phyloP scores from a whole-genome alignment of 2,113 vertebrate species.

The Chionodraco myersi region DNA sequence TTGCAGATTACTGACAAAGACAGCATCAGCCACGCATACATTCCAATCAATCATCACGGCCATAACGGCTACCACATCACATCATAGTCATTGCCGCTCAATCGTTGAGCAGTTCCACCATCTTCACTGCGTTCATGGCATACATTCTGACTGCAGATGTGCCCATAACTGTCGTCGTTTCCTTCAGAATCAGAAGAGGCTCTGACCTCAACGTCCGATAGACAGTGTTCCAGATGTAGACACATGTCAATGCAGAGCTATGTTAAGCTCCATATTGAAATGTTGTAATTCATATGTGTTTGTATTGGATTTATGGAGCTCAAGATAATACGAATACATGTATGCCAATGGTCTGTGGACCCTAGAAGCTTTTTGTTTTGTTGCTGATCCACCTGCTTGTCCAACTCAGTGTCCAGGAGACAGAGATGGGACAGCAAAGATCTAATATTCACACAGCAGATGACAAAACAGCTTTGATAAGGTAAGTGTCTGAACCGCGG shows the following conservation, averaged over 20 bases:
- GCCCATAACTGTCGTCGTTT: conserved; percentile 6
- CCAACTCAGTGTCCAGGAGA: conserved; percentile 91
- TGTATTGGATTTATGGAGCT: neutral
- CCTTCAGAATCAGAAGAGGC: conserved; percentile 6
- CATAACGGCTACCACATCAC: neutral
- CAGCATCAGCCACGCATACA: conserved; percentile 7
- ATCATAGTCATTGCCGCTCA: neutral
- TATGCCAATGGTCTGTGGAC: neutral
- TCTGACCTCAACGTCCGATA: conserved; percentile 87
- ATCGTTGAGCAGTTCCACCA: neutral
- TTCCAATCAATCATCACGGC: conserved; percentile 20
- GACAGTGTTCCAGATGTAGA: conserved; percentile 88
- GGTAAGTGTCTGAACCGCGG: neutral
- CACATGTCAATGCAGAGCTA: conserved; percentile 81
- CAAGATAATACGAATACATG: neutral
- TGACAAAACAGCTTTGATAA: neutral
- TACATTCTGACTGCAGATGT: neutral
- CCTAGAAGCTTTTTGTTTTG: conserved; percentile 89
- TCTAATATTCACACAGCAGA: neutral
- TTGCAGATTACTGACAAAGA: conserved; percentile 42
- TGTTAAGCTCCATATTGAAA: neutral
- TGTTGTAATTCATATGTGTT: neutral
- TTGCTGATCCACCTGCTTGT: conserved; percentile 89
- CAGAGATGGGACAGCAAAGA: conserved; percentile 73
- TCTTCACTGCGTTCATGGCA: neutral